A percentile compares a stretch with the other conserved stretches of the same genome.
Evolutionary conservation across 1,140 invertebrate species (phyloP).

Genomic region (Akabosia matsudoensis): DNA sequence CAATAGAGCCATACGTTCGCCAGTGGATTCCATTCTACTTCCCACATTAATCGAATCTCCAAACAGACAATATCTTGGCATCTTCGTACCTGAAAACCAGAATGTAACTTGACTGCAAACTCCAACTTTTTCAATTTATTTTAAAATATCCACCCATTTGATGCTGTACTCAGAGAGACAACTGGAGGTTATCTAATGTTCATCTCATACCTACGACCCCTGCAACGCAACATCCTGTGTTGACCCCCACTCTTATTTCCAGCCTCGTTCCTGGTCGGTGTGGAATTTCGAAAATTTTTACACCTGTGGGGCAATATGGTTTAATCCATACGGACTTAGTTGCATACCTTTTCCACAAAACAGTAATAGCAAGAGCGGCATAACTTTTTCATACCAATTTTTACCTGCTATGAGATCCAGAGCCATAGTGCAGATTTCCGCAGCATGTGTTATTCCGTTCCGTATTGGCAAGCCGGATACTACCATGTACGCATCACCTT

Average conservation of each 20-base stretch:
- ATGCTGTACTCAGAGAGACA: too few relatives aligned
- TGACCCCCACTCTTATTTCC: slow-evolving; percentile 60
- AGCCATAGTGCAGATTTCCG: slow-evolving; percentile 62
- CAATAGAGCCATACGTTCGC: slow-evolving; percentile 52
- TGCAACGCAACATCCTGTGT: slow-evolving; percentile 59
- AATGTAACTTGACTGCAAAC: slow-evolving; percentile 53
- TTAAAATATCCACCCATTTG: too few relatives aligned
- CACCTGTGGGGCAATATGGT: slow-evolving; percentile 55
- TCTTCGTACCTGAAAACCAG: too few relatives aligned
- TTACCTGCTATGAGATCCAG: slow-evolving; percentile 46
- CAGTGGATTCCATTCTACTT: slow-evolving; percentile 56
- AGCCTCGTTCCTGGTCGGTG: slow-evolving; percentile 59
- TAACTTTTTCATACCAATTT: not conserved
- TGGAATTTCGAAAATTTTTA: slow-evolving; percentile 58
- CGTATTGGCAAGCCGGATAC: slow-evolving; percentile 47
- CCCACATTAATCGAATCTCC: slow-evolving; percentile 57
- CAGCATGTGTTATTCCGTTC: slow-evolving; percentile 54
- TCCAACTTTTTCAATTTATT: too few relatives aligned
- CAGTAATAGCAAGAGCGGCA: not conserved
- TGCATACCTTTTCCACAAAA: not conserved
- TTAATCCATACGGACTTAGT: not conserved
- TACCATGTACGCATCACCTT: slow-evolving; percentile 45
- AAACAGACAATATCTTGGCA: slow-evolving; percentile 67
- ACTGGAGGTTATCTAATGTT: too few relatives aligned
- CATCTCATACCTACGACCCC: slow-evolving; percentile 56